Percentiles rank a stretch among this genome's conserved stretches.
phyloP scores from a whole-genome alignment of 1,140 invertebrate genomes.

The Leguminivora glycinivorella region DNA sequence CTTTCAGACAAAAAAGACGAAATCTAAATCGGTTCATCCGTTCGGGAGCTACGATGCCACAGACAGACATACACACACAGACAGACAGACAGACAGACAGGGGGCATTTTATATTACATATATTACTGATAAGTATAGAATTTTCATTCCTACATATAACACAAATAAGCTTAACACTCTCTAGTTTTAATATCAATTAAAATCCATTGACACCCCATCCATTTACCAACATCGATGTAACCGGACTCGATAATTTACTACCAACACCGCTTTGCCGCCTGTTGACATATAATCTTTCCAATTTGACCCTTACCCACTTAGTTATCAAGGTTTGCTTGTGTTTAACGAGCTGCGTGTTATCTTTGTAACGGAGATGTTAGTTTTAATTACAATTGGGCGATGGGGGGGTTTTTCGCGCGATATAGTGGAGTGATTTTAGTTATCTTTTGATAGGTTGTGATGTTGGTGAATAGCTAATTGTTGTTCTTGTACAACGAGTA shows the following conservation, averaged over 20 bases:
- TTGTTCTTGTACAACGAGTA: no score
- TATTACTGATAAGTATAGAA: no score
- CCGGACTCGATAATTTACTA: slow-evolving; percentile 4
- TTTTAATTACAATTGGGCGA: slow-evolving; percentile 15
- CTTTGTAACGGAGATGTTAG: slow-evolving; percentile 18
- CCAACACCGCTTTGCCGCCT: background rate
- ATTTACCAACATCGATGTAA: background rate
- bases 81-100: no score
- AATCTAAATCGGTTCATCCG: no score
- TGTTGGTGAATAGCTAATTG: background rate
- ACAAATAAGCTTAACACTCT: no score
- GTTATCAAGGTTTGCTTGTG: slow-evolving; percentile 3
- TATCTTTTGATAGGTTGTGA: background rate
- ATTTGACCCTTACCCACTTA: slow-evolving; percentile 24
- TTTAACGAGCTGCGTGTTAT: background rate
- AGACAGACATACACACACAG: no score
- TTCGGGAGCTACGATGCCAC: no score
- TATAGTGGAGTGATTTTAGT: slow-evolving; percentile 4
- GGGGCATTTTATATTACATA: no score
- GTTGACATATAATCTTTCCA: slow-evolving; percentile 11
- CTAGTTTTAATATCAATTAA: background rate
- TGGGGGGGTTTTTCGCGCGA: background rate
- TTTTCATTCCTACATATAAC: no score
- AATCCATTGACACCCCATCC: slow-evolving; percentile 13
- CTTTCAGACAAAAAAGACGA: no score